These are phyloP conservation scores for Taeniopygia guttata DNA, from an alignment of 2,797 vertebrate genomes.

Conservation along the genomic window DNA sequence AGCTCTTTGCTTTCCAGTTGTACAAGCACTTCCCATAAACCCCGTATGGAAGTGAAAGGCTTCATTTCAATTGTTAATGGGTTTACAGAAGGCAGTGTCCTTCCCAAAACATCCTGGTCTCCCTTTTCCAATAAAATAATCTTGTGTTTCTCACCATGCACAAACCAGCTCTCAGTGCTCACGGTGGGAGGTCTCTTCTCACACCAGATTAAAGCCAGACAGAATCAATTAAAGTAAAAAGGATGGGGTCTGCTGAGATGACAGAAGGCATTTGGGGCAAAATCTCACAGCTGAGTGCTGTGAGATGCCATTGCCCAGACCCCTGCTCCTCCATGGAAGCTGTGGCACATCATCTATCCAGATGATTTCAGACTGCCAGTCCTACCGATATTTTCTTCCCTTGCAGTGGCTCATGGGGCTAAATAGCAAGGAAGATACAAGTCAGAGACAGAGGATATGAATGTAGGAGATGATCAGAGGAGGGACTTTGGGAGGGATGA, in stretches of 20 bases:
- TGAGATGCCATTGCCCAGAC: neutral
- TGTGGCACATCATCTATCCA: neutral
- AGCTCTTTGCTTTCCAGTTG: neutral
- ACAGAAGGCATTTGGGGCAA: conserved; percentile 19
- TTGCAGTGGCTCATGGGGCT: neutral
- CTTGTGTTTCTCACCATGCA: neutral
- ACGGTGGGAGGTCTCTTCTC: conserved; percentile 55
- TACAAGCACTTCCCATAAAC: conserved; percentile 27
- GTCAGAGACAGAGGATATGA: neutral
- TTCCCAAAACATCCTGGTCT: neutral
- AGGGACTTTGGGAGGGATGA: neutral
- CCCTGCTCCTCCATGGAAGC: neutral
- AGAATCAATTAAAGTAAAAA: conserved; percentile 70
- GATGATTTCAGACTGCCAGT: neutral
- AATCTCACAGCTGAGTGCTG: neutral
- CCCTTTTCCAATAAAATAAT: neutral
- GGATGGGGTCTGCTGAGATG: conserved; percentile 46
- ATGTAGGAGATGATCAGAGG: neutral
- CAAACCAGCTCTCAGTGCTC: neutral
- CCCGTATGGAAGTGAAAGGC: conserved; percentile 50
- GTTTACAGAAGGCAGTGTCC: conserved; percentile 11
- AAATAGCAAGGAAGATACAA: neutral
- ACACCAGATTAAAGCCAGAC: conserved; percentile 63
- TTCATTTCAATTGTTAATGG: conserved; percentile 28
- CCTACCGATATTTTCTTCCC: neutral